Base-by-base conservation (phyloP, 2,888 invertebrate species). In the Eurois occulta region DNA sequence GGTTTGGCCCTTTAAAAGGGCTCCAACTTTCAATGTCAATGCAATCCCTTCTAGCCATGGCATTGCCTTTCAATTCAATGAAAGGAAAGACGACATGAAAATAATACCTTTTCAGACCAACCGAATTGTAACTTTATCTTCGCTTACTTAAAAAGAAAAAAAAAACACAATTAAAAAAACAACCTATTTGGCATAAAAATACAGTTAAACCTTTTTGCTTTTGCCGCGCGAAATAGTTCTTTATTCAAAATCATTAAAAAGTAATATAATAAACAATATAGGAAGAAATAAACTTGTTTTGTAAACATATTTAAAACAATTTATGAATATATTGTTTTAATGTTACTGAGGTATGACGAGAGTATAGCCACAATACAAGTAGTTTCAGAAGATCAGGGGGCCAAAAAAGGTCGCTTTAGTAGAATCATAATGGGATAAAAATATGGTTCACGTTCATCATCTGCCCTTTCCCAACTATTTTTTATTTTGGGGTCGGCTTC, bases 231-330 rank as follows among this genome's bases (percentile, higher is more conserved):
- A 78, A 77, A 58, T 10, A 58, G 41, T 66, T 78, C 55, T 35
- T 16, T 24, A 32, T 60, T 83, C 7, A 58, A 58, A 77, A 83
- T 83, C 32, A 65, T 83, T 78, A 58, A 77, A 48, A 7, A 5
- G 48, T 38, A 58, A 65, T 77, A 16, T 55, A 65, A 21, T 55
- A 64, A 78, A 77, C 55, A 35, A 65, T 76, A 76, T 43, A 79
- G 84, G 84, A 83, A 79, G 78, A 43, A 60, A 83, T 83, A 43
- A 83, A 77, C 43, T 43, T 43, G 58, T 58, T 58, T n/a, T 46
- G 35, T 28, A 41, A 77, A 83, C 55, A 41, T 46, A 0, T 41
- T n/a, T n/a, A n/a, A 16, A 66, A 52, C n/a, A 77, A 78, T 48
- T 32, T 41, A 48, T 13, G 46, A 65, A 58, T 58, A 55, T 46